These are phyloP conservation scores for Alces alces DNA, from an alignment of 2,113 vertebrate species.

Conservation along the genomic window DNA sequence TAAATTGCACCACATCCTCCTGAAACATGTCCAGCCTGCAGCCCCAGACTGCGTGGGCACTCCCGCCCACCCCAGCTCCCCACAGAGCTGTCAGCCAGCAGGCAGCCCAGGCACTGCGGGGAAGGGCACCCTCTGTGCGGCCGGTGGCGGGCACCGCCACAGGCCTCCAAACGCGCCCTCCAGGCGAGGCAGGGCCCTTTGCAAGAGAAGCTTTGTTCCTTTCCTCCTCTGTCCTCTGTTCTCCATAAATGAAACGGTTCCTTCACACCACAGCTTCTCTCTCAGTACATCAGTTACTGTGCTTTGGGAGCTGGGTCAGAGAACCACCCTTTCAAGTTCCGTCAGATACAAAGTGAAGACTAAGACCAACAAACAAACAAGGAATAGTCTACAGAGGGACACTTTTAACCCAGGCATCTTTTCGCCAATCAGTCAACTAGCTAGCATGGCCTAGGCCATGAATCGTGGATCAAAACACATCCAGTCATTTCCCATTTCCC, in stretches of 20 bases:
- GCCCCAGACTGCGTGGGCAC: accelerated
- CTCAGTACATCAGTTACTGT: not conserved
- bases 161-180: not conserved
- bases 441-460: slow-evolving; percentile 15
- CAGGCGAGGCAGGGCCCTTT: not conserved
- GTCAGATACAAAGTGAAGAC: slow-evolving; percentile 31
- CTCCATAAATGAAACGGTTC: not conserved
- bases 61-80: not conserved
- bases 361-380: not conserved
- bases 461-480: not conserved
- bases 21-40: slow-evolving; percentile 15
- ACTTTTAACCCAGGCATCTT: not conserved
- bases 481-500: not conserved
- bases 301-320: slow-evolving; percentile 32
- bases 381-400: not conserved
- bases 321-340: not conserved
- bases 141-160: not conserved
- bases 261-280: not conserved
- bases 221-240: not conserved
- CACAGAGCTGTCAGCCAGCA: not conserved
- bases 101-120: not conserved
- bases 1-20: not conserved
- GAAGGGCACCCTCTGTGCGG: not conserved
- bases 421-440: not conserved
- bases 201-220: not conserved